Percentiles rank a stretch among this genome's conserved stretches.
Evolutionary conservation across 2,113 vertebrate species (phyloP).

Genomic region (Lophochroa leadbeateri): DNA sequence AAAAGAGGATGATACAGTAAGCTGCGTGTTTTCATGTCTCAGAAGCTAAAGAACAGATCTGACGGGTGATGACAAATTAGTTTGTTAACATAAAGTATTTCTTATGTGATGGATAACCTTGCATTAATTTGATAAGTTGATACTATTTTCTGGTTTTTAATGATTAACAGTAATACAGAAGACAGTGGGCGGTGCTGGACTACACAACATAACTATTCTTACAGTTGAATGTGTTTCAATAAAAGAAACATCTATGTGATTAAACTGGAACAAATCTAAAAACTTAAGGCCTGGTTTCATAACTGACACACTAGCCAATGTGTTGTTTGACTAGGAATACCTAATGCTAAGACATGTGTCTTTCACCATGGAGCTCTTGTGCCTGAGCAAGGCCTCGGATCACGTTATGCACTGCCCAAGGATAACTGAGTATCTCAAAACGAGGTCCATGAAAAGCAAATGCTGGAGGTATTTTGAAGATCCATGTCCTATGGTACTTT

Average conservation of each 20-base stretch:
- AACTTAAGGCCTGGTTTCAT: not conserved
- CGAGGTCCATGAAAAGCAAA: not conserved
- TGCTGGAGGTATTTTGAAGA: not conserved
- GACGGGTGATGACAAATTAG: not conserved
- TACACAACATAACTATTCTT: not conserved
- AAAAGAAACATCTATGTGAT: not conserved
- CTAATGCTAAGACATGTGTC: not conserved
- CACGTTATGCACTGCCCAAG: not conserved
- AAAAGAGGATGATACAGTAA: not conserved
- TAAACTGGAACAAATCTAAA: not conserved
- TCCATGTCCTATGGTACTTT: not conserved
- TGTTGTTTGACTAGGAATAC: not conserved
- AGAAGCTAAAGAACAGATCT: not conserved
- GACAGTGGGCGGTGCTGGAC: not conserved
- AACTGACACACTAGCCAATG: not conserved
- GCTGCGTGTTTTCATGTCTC: accelerated
- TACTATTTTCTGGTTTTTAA: not conserved
- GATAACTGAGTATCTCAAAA: not conserved
- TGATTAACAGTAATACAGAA: not conserved
- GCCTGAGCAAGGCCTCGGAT: not conserved
- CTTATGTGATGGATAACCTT: not conserved
- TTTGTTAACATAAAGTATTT: not conserved
- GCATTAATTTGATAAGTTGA: not conserved
- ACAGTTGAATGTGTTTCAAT: not conserved
- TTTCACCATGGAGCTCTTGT: not conserved